A percentile compares a stretch with the other conserved stretches of the same genome.
Conservation (phyloP, 2,113 vertebrate genomes). For the Pelobates fuscus region DNA sequence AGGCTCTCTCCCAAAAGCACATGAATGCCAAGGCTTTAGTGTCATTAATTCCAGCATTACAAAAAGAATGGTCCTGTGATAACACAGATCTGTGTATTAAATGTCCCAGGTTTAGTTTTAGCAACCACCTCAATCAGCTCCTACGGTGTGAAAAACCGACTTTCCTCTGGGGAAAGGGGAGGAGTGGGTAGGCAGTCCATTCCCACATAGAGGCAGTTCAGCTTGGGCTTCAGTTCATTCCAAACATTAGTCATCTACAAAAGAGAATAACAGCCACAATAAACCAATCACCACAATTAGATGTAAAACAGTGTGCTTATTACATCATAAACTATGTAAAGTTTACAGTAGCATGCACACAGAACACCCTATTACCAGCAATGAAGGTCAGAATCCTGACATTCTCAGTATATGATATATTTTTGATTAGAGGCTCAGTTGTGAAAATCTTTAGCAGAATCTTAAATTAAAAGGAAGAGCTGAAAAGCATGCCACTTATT, state of each 20-base stretch:
- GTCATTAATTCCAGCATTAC: neutral
- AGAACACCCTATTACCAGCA: no score
- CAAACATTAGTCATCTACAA: conserved; percentile 93
- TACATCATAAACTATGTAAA: no score
- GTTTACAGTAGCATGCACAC: no score
- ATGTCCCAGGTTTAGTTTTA: neutral
- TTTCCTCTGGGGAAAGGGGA: conserved; percentile 67
- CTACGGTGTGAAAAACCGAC: conserved; percentile 67
- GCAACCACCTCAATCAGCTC: neutral
- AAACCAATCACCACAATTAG: no score
- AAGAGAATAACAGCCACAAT: neutral
- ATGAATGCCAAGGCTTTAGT: neutral
- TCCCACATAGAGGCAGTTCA: conserved; percentile 82
- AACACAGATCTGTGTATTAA: neutral
- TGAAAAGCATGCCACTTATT: no score
- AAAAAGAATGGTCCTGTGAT: neutral
- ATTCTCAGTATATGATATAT: no score
- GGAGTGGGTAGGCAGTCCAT: conserved; percentile 67
- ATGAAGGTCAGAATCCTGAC: no score
- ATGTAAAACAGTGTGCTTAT: no score
- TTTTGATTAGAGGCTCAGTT: no score
- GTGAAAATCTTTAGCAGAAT: no score
- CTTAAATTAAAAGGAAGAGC: no score
- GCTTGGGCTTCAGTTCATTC: conserved; percentile 89
- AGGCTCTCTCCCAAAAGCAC: neutral